Evolutionary conservation across 1,140 invertebrate genomes (phyloP), one percentile per base, ranked within the genome.

Genomic region (Euura saliciscinereae): DNA sequence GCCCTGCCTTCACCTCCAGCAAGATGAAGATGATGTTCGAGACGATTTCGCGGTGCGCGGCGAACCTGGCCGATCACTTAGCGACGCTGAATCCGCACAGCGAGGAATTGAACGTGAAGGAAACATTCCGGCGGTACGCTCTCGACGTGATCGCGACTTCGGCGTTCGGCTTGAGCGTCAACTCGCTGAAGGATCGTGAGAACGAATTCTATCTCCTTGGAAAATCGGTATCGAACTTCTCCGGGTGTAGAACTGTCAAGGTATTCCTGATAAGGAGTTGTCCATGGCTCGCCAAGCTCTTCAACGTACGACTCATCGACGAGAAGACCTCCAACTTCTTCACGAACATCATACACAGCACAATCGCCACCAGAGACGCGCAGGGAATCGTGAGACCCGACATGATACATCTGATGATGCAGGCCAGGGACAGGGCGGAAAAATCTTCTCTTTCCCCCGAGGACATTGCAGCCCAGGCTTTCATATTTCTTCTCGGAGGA

Each of bases 401-500:
- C 75, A 83, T 88, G 83, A 86, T 88, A 10, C 82, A 88, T 68
- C 70, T 88, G 44, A 73, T 88, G 43, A 83, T 88, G 79, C 81
- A 88, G 77, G 81, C 85, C 28, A 80, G 80, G 67, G 82, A 83
- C 79, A 43, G 78, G 77, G n/a, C 78, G 89, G 5, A 71, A 76
- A 11, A 80, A 89, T 10, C 85, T 84, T 8, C 74, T 85, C 4
- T 83, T 82, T 73, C 82, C 77, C 76, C 92, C 8, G 91, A 91
- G 2, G 89, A 89, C 11, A 77, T 90, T 28, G 82, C 85, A 2
- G 88, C 89, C 6, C 90, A 91, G 75, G 83, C 87, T 7, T 85
- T 91, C 59, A 75, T 91, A 1, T 91, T 92, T 79, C 88, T 91
- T 67, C 76, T 91, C 5, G 91, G 89, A 67, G 90, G 90, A 42